Conservation (phyloP, 2,888 invertebrate species). For the Ypsolopha sequella region DNA sequence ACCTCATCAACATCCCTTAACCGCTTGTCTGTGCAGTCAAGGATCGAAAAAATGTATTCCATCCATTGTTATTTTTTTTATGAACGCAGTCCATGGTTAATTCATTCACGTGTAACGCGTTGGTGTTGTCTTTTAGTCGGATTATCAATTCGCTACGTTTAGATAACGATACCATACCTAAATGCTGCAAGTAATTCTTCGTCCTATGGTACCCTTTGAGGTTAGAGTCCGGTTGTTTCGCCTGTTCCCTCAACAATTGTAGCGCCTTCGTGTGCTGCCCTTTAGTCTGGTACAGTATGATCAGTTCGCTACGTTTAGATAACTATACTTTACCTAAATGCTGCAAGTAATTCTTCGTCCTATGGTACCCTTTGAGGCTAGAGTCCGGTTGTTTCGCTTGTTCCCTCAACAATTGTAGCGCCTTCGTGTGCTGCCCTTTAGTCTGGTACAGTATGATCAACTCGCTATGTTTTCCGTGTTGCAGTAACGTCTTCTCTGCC, state of each 20-base stretch:
- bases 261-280: slow-evolving; percentile 93
- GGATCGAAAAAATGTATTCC: too few species aligned
- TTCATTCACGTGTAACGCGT: too few species aligned
- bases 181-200: slow-evolving; percentile 90
- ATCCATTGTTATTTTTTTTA: too few species aligned
- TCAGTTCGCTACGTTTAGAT: too few species aligned
- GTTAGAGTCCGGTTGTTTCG: slow-evolving; percentile 80
- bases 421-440: slow-evolving; percentile 92
- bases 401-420: slow-evolving; percentile 86
- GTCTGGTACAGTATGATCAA: slow-evolving; percentile 96
- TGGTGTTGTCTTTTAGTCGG: too few species aligned
- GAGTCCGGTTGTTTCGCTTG: slow-evolving; percentile 83
- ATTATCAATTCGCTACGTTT: too few species aligned
- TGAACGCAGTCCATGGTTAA: too few species aligned
- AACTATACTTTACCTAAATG: slow-evolving; percentile 74
- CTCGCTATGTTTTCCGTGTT: slow-evolving; percentile 91
- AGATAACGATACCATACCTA: slow-evolving; percentile 50
- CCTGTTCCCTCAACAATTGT: slow-evolving; percentile 84
- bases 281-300: slow-evolving; percentile 87
- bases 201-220: slow-evolving; percentile 86
- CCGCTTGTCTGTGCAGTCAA: too few species aligned
- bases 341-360: slow-evolving; percentile 93
- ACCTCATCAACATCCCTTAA: too few species aligned
- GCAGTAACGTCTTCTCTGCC: slow-evolving; percentile 89
- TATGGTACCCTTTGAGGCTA: slow-evolving; percentile 81